Conservation (phyloP, 1,140 invertebrate species). For the Melipona quadrifasciata region DNA sequence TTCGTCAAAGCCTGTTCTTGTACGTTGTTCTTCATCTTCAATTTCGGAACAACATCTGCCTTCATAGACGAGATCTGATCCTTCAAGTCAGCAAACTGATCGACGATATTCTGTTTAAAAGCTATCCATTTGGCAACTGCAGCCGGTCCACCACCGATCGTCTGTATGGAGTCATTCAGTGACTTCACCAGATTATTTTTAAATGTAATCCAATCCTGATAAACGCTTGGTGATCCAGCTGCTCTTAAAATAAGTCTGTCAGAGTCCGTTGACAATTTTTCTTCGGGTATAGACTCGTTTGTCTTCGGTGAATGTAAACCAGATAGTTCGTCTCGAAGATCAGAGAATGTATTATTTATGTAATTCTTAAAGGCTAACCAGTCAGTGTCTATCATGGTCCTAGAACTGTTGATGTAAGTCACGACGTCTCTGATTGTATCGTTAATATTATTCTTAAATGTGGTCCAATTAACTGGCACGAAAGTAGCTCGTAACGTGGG, state of each 20-base stretch:
- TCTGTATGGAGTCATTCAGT: slow-evolving; percentile 40
- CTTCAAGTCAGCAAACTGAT: slow-evolving; percentile 46
- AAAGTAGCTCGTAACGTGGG: slow-evolving; percentile 9
- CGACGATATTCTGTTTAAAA: slow-evolving; percentile 44
- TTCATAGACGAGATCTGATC: slow-evolving; percentile 28
- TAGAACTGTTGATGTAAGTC: slow-evolving; percentile 29
- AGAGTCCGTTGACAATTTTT: background rate
- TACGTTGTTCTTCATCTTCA: background rate
- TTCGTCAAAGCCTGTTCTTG: background rate
- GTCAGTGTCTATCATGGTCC: slow-evolving; percentile 6
- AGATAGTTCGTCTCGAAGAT: slow-evolving; percentile 54
- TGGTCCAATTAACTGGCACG: slow-evolving; percentile 37
- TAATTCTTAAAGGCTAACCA: slow-evolving; percentile 57
- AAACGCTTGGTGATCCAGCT: background rate
- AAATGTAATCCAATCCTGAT: slow-evolving; percentile 54
- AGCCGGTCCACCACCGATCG: slow-evolving; percentile 2
- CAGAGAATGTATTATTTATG: slow-evolving; percentile 54
- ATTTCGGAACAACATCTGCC: slow-evolving; percentile 15
- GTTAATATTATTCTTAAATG: slow-evolving; percentile 54
- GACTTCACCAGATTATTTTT: slow-evolving; percentile 35
- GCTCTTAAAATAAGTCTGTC: background rate
- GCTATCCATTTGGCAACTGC: slow-evolving; percentile 36
- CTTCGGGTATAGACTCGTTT: background rate
- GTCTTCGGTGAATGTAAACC: background rate
- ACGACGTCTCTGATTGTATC: slow-evolving; percentile 37